These are phyloP conservation scores for Morone saxatilis DNA, from an alignment of 2,113 vertebrate genomes.

Conservation along the genomic window DNA sequence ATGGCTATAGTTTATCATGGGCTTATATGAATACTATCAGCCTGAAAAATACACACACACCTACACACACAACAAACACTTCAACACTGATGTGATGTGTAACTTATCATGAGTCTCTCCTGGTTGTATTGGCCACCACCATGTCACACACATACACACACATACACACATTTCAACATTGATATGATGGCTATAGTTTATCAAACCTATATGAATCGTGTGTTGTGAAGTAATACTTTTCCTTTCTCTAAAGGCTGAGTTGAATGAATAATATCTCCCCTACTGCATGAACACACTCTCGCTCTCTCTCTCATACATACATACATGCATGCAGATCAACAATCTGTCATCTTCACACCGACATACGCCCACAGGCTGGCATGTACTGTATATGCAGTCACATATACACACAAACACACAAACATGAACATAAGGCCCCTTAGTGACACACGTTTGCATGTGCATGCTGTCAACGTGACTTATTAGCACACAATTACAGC, in stretches of 20 bases:
- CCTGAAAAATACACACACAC: background rate
- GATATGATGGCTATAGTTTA: conserved; percentile 25
- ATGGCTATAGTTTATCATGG: conserved; percentile 26
- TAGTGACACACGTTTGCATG: background rate
- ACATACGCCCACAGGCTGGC: conserved; percentile 15
- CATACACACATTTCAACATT: conserved; percentile 4
- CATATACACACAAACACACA: background rate
- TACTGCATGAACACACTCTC: background rate
- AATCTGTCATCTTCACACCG: conserved; percentile 6
- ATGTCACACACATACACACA: background rate
- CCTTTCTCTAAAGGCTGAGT: conserved; percentile 2
- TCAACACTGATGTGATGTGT: background rate
- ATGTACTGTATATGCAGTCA: background rate
- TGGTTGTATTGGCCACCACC: background rate
- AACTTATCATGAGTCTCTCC: background rate
- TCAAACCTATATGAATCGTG: conserved; percentile 20
- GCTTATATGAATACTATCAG: conserved; percentile 35
- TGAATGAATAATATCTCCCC: conserved; percentile 34
- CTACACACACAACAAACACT: background rate
- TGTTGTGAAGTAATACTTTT: background rate
- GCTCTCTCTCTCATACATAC: background rate
- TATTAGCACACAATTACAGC: conserved; percentile 1
- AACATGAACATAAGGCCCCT: background rate
- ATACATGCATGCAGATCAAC: background rate
- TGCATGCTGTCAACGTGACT: background rate